Conservation (phyloP, 2,888 invertebrate species). For the Cephus spinipes region DNA sequence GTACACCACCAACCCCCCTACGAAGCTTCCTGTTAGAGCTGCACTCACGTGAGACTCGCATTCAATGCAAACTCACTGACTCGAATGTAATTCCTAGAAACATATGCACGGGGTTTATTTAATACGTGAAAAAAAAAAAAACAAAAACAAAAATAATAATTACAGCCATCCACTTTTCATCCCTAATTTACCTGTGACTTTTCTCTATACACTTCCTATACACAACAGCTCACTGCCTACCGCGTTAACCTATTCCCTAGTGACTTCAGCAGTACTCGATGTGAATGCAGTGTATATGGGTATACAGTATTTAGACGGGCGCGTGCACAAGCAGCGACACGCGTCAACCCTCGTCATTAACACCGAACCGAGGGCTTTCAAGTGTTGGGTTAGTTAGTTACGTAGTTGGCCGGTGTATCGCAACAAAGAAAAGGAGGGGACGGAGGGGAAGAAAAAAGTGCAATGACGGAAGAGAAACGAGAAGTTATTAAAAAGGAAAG, state of each 20-base stretch:
- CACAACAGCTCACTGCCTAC: neutral
- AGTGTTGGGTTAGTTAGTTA: neutral
- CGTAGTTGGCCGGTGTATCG: constrained; percentile 9
- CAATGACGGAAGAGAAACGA: constrained; percentile 18
- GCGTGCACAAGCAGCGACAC: neutral
- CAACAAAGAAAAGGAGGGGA: constrained; percentile 15
- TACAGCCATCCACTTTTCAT: neutral
- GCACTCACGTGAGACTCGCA: neutral
- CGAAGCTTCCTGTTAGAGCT: neutral
- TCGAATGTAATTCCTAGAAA: neutral
- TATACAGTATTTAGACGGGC: neutral
- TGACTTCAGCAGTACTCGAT: neutral
- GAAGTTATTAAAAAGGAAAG: constrained; percentile 6
- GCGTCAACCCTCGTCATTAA: neutral
- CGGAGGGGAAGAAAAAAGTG: neutral
- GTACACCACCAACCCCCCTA: neutral
- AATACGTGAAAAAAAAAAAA: neutral
- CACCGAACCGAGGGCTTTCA: neutral
- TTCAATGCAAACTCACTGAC: neutral
- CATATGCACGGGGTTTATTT: too few species aligned
- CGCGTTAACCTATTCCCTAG: neutral
- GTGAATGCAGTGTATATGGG: neutral
- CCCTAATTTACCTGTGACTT: neutral
- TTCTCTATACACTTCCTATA: neutral
- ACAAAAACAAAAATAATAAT: neutral